A percentile compares a stretch with the other conserved stretches of the same genome.
These are phyloP conservation scores for Onychostruthus taczanowskii DNA, from an alignment of 2,113 vertebrate species.

Conservation along the genomic window DNA sequence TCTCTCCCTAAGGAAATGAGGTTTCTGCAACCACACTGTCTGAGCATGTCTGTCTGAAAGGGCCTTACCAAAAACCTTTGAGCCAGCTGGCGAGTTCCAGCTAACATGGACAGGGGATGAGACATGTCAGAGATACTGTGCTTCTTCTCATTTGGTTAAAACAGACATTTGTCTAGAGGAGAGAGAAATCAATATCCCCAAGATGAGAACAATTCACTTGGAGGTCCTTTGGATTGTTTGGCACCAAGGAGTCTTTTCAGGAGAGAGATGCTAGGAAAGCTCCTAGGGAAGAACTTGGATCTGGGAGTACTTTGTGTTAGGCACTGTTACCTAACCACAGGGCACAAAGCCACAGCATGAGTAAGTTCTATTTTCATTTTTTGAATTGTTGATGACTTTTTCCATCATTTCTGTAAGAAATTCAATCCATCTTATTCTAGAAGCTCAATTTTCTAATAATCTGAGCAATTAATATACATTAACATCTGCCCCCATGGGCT, in stretches of 20 bases:
- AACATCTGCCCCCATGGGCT: neutral
- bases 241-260: neutral
- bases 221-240: neutral
- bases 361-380: slow-evolving; percentile 14
- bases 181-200: neutral
- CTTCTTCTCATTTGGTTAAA: neutral
- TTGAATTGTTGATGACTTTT: slow-evolving; percentile 40
- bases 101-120: neutral
- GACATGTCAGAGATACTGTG: neutral
- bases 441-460: neutral
- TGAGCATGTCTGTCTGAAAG: neutral
- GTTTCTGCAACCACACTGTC: slow-evolving; percentile 3
- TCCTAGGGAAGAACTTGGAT: neutral
- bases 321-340: slow-evolving; percentile 9
- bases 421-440: neutral
- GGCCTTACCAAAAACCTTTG: neutral
- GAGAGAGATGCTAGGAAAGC: neutral
- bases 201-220: neutral
- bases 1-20: slow-evolving; percentile 21
- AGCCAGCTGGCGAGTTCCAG: neutral
- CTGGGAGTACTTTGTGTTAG: neutral
- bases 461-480: neutral
- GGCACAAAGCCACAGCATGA: neutral
- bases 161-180: neutral
- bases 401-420: slow-evolving; percentile 10